Percentiles rank a stretch among this genome's conserved stretches.
These are phyloP conservation scores for Leptogaster cylindrica DNA, from an alignment of 2,888 invertebrate species.

Conservation along the genomic window DNA sequence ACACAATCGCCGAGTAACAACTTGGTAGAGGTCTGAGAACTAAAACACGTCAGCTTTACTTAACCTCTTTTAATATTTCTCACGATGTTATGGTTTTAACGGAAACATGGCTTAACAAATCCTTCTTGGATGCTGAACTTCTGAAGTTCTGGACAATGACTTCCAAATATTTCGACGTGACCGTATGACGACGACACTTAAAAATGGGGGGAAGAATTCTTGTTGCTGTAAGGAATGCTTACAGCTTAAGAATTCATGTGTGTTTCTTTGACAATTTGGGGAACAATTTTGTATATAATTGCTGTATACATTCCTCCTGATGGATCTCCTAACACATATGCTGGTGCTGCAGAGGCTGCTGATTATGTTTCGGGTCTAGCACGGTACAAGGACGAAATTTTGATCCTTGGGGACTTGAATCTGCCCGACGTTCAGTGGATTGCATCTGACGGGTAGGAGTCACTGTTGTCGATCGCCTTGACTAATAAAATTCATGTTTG, in stretches of 20 bases:
- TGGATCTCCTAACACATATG: not conserved
- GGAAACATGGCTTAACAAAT: no score
- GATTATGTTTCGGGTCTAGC: not conserved
- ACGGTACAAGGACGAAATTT: not conserved
- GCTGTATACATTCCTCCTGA: no score
- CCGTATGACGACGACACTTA: no score
- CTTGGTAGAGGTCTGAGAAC: no score
- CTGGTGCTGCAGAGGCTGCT: not conserved
- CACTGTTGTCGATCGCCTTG: not conserved
- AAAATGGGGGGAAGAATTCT: no score
- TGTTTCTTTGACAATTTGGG: not conserved
- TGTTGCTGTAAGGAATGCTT: conserved; percentile 1
- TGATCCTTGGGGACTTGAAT: not conserved
- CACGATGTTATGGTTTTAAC: no score
- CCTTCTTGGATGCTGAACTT: no score
- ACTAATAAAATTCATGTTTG: not conserved
- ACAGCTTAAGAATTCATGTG: not conserved
- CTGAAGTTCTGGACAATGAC: no score
- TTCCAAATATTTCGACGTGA: no score
- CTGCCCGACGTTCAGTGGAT: not conserved
- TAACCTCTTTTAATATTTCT: no score
- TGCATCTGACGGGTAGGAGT: not conserved
- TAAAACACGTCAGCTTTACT: no score
- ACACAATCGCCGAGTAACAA: no score
- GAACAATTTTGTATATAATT: not conserved